Evolutionary conservation across 1,140 invertebrate species (phyloP), one percentile per base, ranked within the genome.

Genomic region (Drosophila aff.): DNA sequence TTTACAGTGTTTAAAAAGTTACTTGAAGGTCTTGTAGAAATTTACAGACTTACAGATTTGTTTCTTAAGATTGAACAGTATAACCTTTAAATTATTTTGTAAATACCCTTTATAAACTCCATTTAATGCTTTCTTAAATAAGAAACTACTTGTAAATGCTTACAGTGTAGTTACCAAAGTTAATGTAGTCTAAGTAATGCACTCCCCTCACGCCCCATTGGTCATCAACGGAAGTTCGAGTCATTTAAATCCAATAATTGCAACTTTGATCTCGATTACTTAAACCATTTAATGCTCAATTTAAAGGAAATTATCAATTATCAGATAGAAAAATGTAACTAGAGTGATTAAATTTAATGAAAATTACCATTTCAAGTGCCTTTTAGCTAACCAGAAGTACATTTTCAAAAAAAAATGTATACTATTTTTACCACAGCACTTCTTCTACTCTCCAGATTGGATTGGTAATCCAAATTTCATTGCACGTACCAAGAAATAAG

Each of bases 221-320:
- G 85, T 79, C 81, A 53, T 76, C 66, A 82, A 63, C 86, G 86
- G 86, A 91, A 82, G 86, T 78, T 82, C 74, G 57, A 62, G 74
- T 81, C 82, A 86, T 85, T 91, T 82, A 46, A 74, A 73, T 43
- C 76, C 81, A 73, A 68, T 66, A 63, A 31, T 69, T 18, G 28
- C 50, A 46, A 47, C 59, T 58, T 53, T 63, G 59, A 44, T 55
- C 63, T 55, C 50, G 47, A 62, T 58, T 59, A 59, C 26, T 43
- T 46, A 21, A 63, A 60, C 65, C 64, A 57, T 36, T 18, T 10
- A 26, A 75, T 71, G 77, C 78, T 81, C 67, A 81, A 83, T 89
- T 84, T 67, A 65, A 64, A 41, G 74, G 52, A 84, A 89, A 79
- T 81, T 75, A 84, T 65, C 63, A 68, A 86, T 86, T 62, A 57